Evolutionary conservation across 2,113 vertebrate genomes (phyloP), one percentile per base, ranked within the genome.

Genomic region (Proterorhinus semilunaris): DNA sequence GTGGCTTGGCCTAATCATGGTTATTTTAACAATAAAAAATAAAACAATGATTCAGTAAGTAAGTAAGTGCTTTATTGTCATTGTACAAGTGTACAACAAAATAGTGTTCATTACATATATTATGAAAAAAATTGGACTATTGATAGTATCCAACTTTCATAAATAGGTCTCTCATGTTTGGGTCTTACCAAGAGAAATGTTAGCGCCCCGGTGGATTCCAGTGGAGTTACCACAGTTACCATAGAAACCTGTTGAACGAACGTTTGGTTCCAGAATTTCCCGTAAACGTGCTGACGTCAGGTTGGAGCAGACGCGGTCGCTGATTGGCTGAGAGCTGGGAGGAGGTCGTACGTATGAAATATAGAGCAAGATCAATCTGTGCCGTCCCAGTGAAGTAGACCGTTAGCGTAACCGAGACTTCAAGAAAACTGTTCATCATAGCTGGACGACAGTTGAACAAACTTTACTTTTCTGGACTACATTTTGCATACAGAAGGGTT

Each of bases 311-410:
- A 7, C 1, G 48, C 10, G 46, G 55, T 9, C 66, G 13, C 46
- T 76, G 85, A 83, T 85, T 84, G 75, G 72, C 3, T 1, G 58
- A 75, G 52, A 69, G 83, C 6, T 55, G 71, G 47, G 62, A 49
- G n/a, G 5, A 13, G 11, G 0, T 5, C 1, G 7, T n/a, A 5
- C 0, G 15, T 47, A 57, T 8, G 67, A 47, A 55, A 52, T 83
- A 87, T 58, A 72, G 21, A 43, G 36, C 42, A 3, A 55, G 64
- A 47, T 15, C 62, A 2, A 11, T 55, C 12, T 8, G 49, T 11
- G 10, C 3, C n/a, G 11, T 0, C 0, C 7, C 46, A 66, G 68
- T 16, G 1, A 16, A 61, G 52, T 16, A 1, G 36, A 69, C 4
- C 21, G 16, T 46, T 10, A 10, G 11, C 1, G 58, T 3, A 21